Percentiles rank a stretch among this genome's conserved stretches.
These are phyloP conservation scores for Drosophila bipectinata DNA, from an alignment of 1,140 invertebrate genomes.

Conservation along the genomic window DNA sequence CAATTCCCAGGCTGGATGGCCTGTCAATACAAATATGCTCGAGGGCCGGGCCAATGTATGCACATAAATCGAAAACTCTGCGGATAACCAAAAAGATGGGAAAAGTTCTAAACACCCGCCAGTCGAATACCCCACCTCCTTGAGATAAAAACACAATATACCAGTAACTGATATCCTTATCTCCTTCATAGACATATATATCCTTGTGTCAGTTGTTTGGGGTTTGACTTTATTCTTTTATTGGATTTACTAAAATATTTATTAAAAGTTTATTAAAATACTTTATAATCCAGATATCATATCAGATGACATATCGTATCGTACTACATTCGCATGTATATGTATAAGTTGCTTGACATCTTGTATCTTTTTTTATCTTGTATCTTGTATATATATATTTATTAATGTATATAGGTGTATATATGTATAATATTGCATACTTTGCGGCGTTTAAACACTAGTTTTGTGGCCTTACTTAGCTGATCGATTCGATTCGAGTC, in stretches of 20 bases:
- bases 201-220: constrained; percentile 17
- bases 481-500: constrained; percentile 59
- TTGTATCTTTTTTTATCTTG: constrained; percentile 46
- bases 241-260: constrained; percentile 79
- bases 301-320: constrained; percentile 66
- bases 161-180: constrained; percentile 1
- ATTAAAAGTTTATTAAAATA: constrained; percentile 83
- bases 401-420: constrained; percentile 46
- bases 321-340: constrained; percentile 50
- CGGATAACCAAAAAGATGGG: neutral
- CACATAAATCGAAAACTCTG: constrained; percentile 57
- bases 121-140: neutral
- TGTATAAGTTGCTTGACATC: constrained; percentile 50
- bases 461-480: constrained; percentile 42
- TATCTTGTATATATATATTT: constrained; percentile 48
- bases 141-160: constrained; percentile 53
- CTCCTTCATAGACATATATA: constrained; percentile 2
- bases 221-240: constrained; percentile 34
- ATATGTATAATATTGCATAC: constrained; percentile 77
- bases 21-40: constrained; percentile 63
- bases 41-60: constrained; percentile 56
- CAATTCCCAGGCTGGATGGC: constrained; percentile 53
- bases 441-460: constrained; percentile 78
- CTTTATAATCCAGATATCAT: constrained; percentile 75
- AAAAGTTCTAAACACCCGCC: constrained; percentile 33